A percentile compares a stretch with the other conserved stretches of the same genome.
These are phyloP conservation scores for Cichladusa arquata DNA, from an alignment of 2,113 vertebrate species.

Conservation along the genomic window DNA sequence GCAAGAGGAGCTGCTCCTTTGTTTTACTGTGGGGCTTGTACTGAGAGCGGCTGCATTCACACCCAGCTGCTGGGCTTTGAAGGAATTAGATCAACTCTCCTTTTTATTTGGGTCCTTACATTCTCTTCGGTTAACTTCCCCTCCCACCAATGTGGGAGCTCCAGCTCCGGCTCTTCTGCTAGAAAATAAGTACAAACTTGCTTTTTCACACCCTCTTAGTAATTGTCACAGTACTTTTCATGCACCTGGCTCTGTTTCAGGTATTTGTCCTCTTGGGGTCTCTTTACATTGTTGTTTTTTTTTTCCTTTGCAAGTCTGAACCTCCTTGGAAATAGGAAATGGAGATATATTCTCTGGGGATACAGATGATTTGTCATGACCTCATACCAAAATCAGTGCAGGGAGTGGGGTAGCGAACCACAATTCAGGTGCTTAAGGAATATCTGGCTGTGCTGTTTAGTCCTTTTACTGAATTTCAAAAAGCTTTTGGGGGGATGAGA, in stretches of 20 bases:
- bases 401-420: too few relatives aligned
- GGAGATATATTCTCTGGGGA: neutral
- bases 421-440: neutral
- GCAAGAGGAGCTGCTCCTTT: neutral
- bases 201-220: neutral
- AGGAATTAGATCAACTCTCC: neutral
- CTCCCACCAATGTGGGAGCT: neutral
- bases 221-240: neutral
- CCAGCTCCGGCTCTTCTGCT: neutral
- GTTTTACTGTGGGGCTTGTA: neutral
- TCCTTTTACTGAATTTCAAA: neutral
- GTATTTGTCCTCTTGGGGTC: neutral
- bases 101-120: neutral
- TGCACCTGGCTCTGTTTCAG: neutral
- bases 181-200: neutral
- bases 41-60: accelerated
- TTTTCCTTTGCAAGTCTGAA: neutral
- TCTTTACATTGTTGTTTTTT: neutral
- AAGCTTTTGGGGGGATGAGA: neutral
- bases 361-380: neutral
- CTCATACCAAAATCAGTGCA: accelerated
- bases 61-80: neutral
- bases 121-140: neutral
- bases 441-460: neutral
- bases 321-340: neutral